A percentile compares a stretch with the other conserved stretches of the same genome.
These are phyloP conservation scores for Tetrao urogallus DNA, from an alignment of 2,113 vertebrate genomes.

Conservation along the genomic window DNA sequence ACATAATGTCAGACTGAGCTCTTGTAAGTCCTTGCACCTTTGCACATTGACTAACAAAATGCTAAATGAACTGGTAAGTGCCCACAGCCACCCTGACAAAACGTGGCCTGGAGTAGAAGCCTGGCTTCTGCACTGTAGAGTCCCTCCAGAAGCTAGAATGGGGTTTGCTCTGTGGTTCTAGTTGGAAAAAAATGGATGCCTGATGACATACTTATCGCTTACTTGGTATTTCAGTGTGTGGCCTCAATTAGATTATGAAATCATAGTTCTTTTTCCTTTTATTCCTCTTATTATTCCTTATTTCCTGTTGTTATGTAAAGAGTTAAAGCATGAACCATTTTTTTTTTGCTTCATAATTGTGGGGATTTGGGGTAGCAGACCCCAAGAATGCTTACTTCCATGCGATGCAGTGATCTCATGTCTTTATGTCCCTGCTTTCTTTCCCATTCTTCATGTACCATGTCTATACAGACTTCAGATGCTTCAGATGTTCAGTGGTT, in stretches of 20 bases:
- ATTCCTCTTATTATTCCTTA: not conserved
- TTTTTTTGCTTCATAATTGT: not conserved
- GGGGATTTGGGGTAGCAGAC: not conserved
- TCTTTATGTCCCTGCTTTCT: not conserved
- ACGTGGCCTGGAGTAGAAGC: not conserved
- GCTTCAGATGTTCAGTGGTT: not conserved
- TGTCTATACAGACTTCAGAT: not conserved
- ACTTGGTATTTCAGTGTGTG: not conserved
- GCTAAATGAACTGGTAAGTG: not conserved
- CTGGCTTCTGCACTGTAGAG: rapidly evolving
- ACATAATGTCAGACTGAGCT: not conserved
- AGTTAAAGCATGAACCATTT: not conserved
- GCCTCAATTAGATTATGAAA: not conserved
- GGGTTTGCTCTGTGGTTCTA: not conserved
- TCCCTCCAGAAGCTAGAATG: not conserved
- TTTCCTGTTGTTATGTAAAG: not conserved
- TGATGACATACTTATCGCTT: not conserved
- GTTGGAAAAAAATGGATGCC: not conserved
- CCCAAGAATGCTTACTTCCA: not conserved
- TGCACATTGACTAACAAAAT: not conserved
- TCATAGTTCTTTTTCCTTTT: not conserved
- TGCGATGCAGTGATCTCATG: not conserved
- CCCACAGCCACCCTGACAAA: not conserved
- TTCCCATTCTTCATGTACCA: not conserved
- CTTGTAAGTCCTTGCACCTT: not conserved